phyloP scores from a whole-genome alignment of 2,797 vertebrate species.

The Nyctibius grandis region DNA sequence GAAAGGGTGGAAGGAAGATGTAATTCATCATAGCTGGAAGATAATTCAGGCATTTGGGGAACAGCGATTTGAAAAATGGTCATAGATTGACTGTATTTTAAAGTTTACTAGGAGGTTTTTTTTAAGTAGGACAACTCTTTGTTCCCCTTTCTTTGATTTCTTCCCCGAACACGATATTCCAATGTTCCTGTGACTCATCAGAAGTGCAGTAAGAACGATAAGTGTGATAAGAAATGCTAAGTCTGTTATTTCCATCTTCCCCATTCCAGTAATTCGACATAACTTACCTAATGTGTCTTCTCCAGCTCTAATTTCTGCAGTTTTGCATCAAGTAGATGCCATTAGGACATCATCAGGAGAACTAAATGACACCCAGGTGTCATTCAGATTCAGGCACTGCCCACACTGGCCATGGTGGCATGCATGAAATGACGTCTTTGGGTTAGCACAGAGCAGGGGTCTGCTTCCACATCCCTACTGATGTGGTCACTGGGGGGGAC shows the following conservation, averaged over 20 bases:
- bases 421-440: not conserved
- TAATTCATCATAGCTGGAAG: not conserved
- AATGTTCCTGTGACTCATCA: not conserved
- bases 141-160: not conserved
- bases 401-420: too few species aligned
- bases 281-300: not conserved
- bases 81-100: not conserved
- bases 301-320: not conserved
- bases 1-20: not conserved
- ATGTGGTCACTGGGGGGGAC: fast-evolving
- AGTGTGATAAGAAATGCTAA: not conserved
- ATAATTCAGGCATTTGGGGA: not conserved
- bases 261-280: not conserved
- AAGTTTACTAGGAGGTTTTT: not conserved
- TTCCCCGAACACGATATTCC: not conserved
- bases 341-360: not conserved
- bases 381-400: not conserved
- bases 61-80: not conserved
- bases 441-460: not conserved
- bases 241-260: not conserved
- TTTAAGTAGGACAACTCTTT: not conserved
- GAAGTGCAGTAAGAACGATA: too few species aligned
- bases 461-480: fast-evolving
- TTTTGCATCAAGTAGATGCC: not conserved
- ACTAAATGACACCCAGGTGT: not conserved